These are phyloP conservation scores for Falco naumanni DNA, from an alignment of 2,797 vertebrate species.

Conservation along the genomic window DNA sequence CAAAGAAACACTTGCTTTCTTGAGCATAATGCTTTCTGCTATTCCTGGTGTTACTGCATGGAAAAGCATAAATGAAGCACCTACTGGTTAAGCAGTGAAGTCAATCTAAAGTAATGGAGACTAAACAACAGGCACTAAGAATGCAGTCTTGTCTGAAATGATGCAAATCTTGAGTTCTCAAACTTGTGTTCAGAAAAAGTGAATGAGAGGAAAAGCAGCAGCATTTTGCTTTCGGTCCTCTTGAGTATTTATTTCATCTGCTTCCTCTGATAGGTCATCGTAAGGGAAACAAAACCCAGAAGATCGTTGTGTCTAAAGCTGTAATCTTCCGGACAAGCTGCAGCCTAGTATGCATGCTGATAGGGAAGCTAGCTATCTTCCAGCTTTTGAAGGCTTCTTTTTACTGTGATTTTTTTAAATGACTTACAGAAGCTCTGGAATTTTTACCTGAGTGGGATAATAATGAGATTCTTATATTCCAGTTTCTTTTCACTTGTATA, in stretches of 20 bases:
- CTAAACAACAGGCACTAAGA: slow-evolving; percentile 7
- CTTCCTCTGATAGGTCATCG: background rate
- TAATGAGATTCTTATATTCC: background rate
- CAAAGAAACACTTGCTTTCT: background rate
- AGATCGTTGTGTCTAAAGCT: background rate
- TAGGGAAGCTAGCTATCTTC: background rate
- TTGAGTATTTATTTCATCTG: background rate
- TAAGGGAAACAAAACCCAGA: background rate
- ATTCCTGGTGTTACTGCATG: background rate
- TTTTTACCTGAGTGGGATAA: background rate
- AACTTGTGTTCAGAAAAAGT: background rate
- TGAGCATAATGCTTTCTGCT: background rate
- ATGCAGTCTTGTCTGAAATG: background rate
- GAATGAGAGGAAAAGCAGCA: background rate
- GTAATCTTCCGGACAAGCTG: background rate
- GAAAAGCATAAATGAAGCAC: background rate
- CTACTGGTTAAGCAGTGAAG: background rate
- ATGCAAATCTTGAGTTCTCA: background rate
- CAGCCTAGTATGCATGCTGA: background rate
- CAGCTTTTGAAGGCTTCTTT: background rate
- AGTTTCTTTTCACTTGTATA: background rate
- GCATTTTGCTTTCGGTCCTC: background rate
- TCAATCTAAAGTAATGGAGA: background rate
- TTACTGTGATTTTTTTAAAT: background rate
- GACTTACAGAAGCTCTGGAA: background rate